Evolutionary conservation across 37 sponge, comb jelly and placozoan species (phyloP).

Genomic region (Petrosia ficiformis): DNA sequence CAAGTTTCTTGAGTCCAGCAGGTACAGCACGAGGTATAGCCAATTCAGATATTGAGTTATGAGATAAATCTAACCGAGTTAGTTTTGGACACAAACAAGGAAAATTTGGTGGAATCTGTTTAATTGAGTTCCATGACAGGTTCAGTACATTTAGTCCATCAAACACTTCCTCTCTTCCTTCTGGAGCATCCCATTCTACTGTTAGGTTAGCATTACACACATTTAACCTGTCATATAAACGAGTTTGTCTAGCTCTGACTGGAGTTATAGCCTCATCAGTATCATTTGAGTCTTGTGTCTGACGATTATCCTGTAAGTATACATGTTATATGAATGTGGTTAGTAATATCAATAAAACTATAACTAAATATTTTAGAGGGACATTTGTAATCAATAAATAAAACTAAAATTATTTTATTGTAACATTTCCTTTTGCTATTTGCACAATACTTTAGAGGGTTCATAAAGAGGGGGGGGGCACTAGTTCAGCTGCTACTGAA

Average conservation of each 20-base stretch:
- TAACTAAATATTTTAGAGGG: too few relatives aligned
- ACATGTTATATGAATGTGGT: neutral
- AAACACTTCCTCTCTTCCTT: constrained; percentile 20
- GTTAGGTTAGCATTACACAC: constrained; percentile 40
- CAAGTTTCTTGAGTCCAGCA: constrained; percentile 42
- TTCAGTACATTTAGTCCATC: constrained; percentile 55
- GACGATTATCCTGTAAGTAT: neutral
- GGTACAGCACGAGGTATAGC: constrained; percentile 62
- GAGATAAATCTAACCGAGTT: constrained; percentile 53
- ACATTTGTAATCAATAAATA: too few relatives aligned
- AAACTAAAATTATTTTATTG: too few relatives aligned
- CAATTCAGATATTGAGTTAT: constrained; percentile 53
- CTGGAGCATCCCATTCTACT: constrained; percentile 27
- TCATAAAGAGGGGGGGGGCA: too few relatives aligned
- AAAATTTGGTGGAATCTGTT: constrained; percentile 55
- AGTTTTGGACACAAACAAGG: constrained; percentile 85
- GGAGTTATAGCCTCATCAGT: neutral
- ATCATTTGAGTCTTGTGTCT: neutral
- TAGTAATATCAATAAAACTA: neutral
- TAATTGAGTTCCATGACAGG: constrained; percentile 63
- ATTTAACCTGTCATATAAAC: constrained; percentile 60
- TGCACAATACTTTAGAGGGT: too few relatives aligned
- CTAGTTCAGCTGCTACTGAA: too few relatives aligned
- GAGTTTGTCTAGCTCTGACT: neutral
- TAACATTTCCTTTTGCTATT: too few relatives aligned